Percentiles rank a stretch among this genome's conserved stretches.
Conservation (phyloP, 2,888 invertebrate genomes). For the Drosophila demipolita region DNA sequence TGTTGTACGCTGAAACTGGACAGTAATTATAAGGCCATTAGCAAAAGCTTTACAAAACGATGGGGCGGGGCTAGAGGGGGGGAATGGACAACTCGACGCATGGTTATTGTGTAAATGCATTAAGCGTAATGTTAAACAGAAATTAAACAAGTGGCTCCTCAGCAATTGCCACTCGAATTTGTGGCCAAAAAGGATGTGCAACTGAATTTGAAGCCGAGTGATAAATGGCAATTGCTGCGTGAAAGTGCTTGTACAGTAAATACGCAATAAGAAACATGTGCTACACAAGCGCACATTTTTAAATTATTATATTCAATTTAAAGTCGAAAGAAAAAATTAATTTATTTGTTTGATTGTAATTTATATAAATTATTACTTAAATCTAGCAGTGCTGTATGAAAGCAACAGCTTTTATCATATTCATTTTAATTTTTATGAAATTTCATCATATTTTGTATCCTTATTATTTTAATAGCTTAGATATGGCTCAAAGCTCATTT, state of each 20-base stretch:
- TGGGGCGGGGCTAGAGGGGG: not conserved
- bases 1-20: conserved; percentile 61
- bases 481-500: not conserved
- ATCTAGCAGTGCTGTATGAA: not conserved
- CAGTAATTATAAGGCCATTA: conserved; percentile 80
- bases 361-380: not conserved
- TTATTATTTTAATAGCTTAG: not conserved
- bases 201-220: conserved; percentile 45
- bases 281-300: not conserved
- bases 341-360: not conserved
- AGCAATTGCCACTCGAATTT: conserved; percentile 51
- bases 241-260: conserved; percentile 7
- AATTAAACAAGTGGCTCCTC: conserved; percentile 61
- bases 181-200: conserved; percentile 22
- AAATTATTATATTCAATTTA: not conserved
- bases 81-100: conserved; percentile 33
- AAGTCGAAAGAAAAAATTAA: not conserved
- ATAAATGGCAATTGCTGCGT: conserved; percentile 18
- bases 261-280: conserved; percentile 10
- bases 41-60: conserved; percentile 47
- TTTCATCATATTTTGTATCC: not conserved
- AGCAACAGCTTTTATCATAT: no score
- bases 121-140: conserved; percentile 77
- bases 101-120: conserved; percentile 79
- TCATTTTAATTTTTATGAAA: not conserved